These are phyloP conservation scores for Labeo catla DNA, from an alignment of 2,113 vertebrate species.

Conservation along the genomic window DNA sequence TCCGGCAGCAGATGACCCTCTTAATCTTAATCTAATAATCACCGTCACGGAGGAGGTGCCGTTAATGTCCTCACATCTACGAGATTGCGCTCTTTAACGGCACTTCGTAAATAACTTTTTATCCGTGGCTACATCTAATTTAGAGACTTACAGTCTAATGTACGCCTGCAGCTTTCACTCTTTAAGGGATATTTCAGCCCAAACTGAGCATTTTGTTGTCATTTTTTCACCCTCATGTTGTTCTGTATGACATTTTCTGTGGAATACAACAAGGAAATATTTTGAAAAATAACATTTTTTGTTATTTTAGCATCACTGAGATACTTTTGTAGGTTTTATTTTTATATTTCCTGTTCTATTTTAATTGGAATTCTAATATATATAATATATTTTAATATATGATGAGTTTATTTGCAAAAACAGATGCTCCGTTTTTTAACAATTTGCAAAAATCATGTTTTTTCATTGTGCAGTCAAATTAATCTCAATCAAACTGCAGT, in stretches of 20 bases:
- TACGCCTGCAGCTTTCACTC: not conserved
- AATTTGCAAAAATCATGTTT: too few species aligned
- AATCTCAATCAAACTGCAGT: too few species aligned
- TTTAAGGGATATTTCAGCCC: not conserved
- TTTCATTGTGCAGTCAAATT: too few species aligned
- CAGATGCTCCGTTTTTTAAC: too few species aligned
- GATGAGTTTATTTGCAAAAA: too few species aligned
- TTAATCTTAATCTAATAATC: slow-evolving; percentile 70
- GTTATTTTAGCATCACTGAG: too few species aligned
- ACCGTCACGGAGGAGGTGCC: slow-evolving; percentile 58
- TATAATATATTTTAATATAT: too few species aligned
- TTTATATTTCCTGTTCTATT: too few species aligned
- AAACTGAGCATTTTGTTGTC: not conserved
- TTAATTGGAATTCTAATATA: too few species aligned
- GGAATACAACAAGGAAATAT: not conserved
- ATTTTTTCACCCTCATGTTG: not conserved
- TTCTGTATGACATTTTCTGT: not conserved
- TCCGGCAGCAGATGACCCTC: slow-evolving; percentile 56
- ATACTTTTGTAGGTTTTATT: too few species aligned
- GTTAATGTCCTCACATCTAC: slow-evolving; percentile 59
- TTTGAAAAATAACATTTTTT: too few species aligned
- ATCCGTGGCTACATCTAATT: slow-evolving; percentile 2
- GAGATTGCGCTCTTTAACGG: slow-evolving; percentile 56
- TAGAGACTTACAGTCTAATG: not conserved
- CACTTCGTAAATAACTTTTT: slow-evolving; percentile 36